phyloP scores from a whole-genome alignment of 2,797 vertebrate species.

The Malurus leucopterus region DNA sequence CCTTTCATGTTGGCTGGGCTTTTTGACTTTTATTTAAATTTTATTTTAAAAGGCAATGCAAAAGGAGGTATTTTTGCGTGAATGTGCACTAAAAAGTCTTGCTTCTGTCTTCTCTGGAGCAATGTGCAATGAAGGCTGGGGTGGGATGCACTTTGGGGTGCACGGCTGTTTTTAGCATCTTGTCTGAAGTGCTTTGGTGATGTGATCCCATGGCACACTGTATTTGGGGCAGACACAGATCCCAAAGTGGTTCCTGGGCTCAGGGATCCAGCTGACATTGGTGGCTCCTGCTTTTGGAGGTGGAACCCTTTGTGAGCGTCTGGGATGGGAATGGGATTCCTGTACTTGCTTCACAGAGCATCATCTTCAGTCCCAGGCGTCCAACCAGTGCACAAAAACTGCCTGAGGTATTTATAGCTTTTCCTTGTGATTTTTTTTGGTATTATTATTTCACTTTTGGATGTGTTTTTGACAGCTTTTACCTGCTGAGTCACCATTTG shows the following conservation, averaged over 20 bases:
- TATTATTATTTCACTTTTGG: neutral
- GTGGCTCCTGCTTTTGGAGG: neutral
- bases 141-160: rapidly evolving
- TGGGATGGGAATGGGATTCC: neutral
- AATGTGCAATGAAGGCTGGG: neutral
- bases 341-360: rapidly evolving
- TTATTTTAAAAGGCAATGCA: neutral
- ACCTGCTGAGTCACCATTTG: slow-evolving; percentile 53
- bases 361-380: neutral
- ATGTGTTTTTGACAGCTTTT: slow-evolving; percentile 12
- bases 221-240: rapidly evolving
- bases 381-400: neutral
- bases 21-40: neutral
- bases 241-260: rapidly evolving
- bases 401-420: neutral
- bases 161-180: neutral
- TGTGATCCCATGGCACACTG: rapidly evolving
- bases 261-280: rapidly evolving
- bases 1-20: slow-evolving; percentile 29
- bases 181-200: rapidly evolving
- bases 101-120: neutral
- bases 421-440: neutral
- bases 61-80: neutral
- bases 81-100: neutral
- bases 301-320: rapidly evolving